Percentiles rank a stretch among this genome's conserved stretches.
Evolutionary conservation across 2,113 vertebrate genomes (phyloP).

Genomic region (Dipodomys spectabilis): DNA sequence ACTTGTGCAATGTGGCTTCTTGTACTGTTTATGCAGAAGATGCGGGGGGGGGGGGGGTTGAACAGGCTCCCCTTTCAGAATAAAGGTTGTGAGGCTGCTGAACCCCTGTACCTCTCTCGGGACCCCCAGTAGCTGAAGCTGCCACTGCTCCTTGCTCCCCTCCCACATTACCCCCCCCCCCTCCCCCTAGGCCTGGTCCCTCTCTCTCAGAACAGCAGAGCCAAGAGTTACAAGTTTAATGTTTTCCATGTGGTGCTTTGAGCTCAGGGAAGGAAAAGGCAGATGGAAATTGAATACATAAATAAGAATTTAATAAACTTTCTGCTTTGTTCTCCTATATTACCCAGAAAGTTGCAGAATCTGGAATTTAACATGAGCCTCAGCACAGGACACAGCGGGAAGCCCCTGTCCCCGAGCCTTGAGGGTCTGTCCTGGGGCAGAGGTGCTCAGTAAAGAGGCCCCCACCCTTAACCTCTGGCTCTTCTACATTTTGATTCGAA

Average conservation of each 20-base stretch:
- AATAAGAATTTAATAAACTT: constrained; percentile 82
- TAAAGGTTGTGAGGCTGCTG: not conserved
- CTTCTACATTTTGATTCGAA: not conserved
- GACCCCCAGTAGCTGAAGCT: not conserved
- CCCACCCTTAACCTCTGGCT: not conserved
- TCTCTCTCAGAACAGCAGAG: not conserved
- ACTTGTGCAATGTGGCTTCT: not conserved
- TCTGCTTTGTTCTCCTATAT: constrained; percentile 47
- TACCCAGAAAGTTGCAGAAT: constrained; percentile 49
- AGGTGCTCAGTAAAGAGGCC: too few relatives aligned
- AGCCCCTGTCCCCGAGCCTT: too few relatives aligned
- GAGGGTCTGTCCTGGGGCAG: too few relatives aligned
- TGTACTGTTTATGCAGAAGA: not conserved
- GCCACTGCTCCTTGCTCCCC: rapidly evolving
- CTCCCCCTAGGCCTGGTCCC: rapidly evolving
- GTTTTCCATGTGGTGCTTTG: not conserved
- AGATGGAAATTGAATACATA: constrained; percentile 81
- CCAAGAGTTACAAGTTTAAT: constrained; percentile 59
- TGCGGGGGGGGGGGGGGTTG: too few relatives aligned
- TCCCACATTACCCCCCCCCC: rapidly evolving
- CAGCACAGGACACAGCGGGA: not conserved
- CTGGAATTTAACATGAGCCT: constrained; percentile 47
- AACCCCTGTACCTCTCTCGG: too few relatives aligned
- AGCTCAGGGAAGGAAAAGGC: constrained; percentile 38
- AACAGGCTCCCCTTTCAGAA: not conserved